Evolutionary conservation across 2,888 invertebrate genomes (phyloP).

Genomic region (Diabrotica balteata): DNA sequence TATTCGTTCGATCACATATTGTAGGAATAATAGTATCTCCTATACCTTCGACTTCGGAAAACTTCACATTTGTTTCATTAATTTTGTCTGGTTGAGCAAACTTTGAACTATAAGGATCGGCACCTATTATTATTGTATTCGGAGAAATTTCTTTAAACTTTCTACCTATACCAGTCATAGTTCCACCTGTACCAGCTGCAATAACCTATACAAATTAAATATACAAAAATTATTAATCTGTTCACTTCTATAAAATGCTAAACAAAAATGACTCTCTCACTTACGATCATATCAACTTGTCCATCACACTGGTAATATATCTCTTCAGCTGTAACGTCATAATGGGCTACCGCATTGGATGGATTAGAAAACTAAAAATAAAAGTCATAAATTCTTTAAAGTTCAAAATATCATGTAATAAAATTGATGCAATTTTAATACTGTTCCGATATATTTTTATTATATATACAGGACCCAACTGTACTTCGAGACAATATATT

Average conservation of each 20-base stretch:
- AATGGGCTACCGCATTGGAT: slow-evolving; percentile 96
- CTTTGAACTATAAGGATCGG: slow-evolving; percentile 93
- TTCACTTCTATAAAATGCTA: too few relatives aligned
- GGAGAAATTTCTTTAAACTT: slow-evolving; percentile 89
- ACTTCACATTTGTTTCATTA: slow-evolving; percentile 73
- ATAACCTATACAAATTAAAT: slow-evolving; percentile 57
- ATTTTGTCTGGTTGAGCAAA: slow-evolving; percentile 81
- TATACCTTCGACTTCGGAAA: slow-evolving; percentile 88
- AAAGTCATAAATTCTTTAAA: neutral
- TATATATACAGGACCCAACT: too few relatives aligned
- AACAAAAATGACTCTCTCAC: slow-evolving; percentile 41
- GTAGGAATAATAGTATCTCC: slow-evolving; percentile 97
- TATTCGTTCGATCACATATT: slow-evolving; percentile 78
- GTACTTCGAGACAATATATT: too few relatives aligned
- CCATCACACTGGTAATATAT: slow-evolving; percentile 85
- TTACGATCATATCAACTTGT: slow-evolving; percentile 85
- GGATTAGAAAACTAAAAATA: slow-evolving; percentile 83
- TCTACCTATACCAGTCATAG: slow-evolving; percentile 90
- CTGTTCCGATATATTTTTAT: too few relatives aligned
- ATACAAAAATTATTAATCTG: too few relatives aligned
- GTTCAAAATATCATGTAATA: too few relatives aligned
- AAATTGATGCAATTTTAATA: too few relatives aligned
- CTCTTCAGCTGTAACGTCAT: slow-evolving; percentile 94
- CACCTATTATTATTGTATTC: slow-evolving; percentile 79
- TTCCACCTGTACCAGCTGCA: slow-evolving; percentile 96